A percentile compares a stretch with the other conserved stretches of the same genome.
phyloP scores from a whole-genome alignment of 2,888 invertebrate genomes.

The Hypena proboscidalis region DNA sequence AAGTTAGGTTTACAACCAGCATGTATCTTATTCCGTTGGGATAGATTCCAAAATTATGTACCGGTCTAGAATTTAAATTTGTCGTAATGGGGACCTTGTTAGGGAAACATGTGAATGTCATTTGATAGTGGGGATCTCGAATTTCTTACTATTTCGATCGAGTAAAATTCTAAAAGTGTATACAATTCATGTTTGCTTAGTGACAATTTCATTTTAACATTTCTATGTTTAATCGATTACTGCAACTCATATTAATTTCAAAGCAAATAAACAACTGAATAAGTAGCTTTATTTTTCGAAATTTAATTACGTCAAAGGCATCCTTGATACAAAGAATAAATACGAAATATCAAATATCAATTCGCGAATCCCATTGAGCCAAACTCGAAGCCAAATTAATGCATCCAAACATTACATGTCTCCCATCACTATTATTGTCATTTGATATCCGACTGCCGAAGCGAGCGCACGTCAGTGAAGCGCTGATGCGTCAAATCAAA shows the following conservation, averaged over 20 bases:
- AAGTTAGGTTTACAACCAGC: slow-evolving; percentile 49
- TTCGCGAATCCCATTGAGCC: slow-evolving; percentile 6
- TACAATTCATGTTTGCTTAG: not conserved
- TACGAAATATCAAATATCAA: slow-evolving; percentile 8
- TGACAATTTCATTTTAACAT: not conserved
- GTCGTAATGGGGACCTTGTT: slow-evolving; percentile 71
- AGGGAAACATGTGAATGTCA: slow-evolving; percentile 73
- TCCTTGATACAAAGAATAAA: not conserved
- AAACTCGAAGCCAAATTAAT: slow-evolving; percentile 14
- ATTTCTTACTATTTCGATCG: slow-evolving; percentile 27
- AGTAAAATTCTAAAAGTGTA: slow-evolving; percentile 5
- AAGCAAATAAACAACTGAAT: not conserved
- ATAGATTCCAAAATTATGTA: too few relatives aligned
- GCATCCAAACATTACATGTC: slow-evolving; percentile 7
- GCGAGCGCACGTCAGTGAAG: slow-evolving; percentile 48
- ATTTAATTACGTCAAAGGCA: slow-evolving; percentile 2
- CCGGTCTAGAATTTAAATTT: slow-evolving; percentile 59
- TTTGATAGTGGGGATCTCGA: slow-evolving; percentile 51
- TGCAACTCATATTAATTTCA: not conserved
- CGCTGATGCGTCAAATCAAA: slow-evolving; percentile 43
- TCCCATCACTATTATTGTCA: slow-evolving; percentile 50
- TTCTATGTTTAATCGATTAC: not conserved
- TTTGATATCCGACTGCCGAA: slow-evolving; percentile 68
- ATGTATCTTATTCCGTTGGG: slow-evolving; percentile 33
- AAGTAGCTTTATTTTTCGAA: not conserved